Conservation (phyloP, 2,113 vertebrate species). For the Eurystomus gularis region DNA sequence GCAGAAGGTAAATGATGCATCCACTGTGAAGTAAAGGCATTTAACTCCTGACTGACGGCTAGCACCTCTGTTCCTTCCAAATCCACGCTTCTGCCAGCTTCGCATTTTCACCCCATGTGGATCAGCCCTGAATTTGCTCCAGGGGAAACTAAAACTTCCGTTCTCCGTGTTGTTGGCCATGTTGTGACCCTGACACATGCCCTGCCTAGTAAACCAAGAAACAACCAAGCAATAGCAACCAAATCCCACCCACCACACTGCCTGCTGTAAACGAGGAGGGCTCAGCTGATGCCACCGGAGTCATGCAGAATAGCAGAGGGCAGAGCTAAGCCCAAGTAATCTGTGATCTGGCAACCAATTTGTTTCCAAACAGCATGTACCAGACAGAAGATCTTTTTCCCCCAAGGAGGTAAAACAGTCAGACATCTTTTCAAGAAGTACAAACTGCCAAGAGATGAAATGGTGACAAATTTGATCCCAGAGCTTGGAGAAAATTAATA, state of each 20-base stretch:
- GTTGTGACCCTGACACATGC: not conserved
- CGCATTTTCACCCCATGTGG: accelerated
- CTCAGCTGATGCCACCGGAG: not conserved
- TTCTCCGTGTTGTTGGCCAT: not conserved
- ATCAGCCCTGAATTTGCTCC: not conserved
- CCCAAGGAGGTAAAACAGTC: constrained; percentile 20
- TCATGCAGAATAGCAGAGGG: not conserved
- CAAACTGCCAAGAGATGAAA: constrained; percentile 15
- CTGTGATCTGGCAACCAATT: constrained; percentile 26
- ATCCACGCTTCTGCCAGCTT: not conserved
- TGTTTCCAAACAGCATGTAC: constrained; percentile 58
- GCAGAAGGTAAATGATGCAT: not conserved
- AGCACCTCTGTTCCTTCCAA: not conserved
- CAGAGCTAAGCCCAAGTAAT: not conserved
- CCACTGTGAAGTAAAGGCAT: not conserved
- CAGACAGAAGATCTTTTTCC: not conserved
- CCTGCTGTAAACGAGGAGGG: not conserved
- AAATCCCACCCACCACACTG: not conserved
- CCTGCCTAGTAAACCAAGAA: not conserved
- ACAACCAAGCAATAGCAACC: not conserved
- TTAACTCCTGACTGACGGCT: not conserved
- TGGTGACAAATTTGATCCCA: constrained; percentile 25
- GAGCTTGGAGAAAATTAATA: constrained; percentile 49
- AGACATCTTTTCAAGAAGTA: constrained; percentile 28
- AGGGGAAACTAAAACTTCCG: not conserved